Percentiles rank a stretch among this genome's conserved stretches.
Evolutionary conservation across 2,797 vertebrate genomes (phyloP).

Genomic region (Pterois miles): DNA sequence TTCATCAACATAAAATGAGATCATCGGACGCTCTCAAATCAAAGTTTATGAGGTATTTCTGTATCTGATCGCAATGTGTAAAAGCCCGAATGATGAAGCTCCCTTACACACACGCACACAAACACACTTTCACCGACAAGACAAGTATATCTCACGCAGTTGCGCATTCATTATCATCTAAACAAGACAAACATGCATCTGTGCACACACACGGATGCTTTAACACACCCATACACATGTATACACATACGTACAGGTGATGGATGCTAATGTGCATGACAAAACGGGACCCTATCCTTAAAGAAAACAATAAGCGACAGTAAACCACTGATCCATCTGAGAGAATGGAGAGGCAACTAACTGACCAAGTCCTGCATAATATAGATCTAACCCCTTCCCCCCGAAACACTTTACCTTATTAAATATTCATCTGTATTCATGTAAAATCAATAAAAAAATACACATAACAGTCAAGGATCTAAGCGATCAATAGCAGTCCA

Average conservation of each 20-base stretch:
- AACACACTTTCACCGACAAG: constrained; percentile 2
- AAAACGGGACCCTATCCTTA: constrained; percentile 74
- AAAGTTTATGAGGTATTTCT: constrained; percentile 90
- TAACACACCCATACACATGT: not conserved
- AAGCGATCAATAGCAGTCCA: constrained; percentile 89
- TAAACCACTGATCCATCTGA: constrained; percentile 80
- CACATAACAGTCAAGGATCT: constrained; percentile 91
- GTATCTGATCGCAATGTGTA: constrained; percentile 82
- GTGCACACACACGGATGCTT: not conserved
- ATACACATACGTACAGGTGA: constrained; percentile 43
- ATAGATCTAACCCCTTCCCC: constrained; percentile 77
- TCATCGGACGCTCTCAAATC: constrained; percentile 77
- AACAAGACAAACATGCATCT: constrained; percentile 1
- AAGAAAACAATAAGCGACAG: constrained; percentile 75
- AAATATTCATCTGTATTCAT: constrained; percentile 87
- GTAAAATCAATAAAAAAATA: constrained; percentile 89
- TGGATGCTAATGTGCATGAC: constrained; percentile 81
- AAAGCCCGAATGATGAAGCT: constrained; percentile 76
- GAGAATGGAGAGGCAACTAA: constrained; percentile 86
- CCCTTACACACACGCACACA: constrained; percentile 1
- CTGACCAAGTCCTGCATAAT: constrained; percentile 88
- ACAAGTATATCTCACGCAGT: not conserved
- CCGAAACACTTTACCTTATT: constrained; percentile 83
- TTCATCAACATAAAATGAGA: constrained; percentile 86
- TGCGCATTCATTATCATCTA: not conserved